A percentile compares a stretch with the other conserved stretches of the same genome.
phyloP scores from a whole-genome alignment of 2,888 invertebrate genomes.

The Ferrisia virgata region DNA sequence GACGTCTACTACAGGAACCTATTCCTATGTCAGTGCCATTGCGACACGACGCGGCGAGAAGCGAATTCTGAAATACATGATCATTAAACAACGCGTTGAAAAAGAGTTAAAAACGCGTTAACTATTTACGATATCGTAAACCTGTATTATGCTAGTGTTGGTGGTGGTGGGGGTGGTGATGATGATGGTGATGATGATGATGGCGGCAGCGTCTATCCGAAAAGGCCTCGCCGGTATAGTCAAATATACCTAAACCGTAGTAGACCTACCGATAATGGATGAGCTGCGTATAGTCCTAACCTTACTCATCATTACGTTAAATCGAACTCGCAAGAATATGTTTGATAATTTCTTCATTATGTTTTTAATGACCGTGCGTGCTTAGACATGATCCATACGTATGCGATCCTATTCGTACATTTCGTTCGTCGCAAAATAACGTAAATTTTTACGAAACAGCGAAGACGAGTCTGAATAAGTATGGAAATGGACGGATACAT shows the following conservation, averaged over 20 bases:
- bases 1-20: no score
- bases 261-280: neutral
- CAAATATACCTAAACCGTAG: no score
- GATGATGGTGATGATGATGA: no score
- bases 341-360: conserved; percentile 18
- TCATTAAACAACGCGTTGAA: neutral
- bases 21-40: no score
- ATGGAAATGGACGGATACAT: no score
- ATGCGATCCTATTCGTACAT: neutral
- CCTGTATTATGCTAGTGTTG: no score
- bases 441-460: no score
- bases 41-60: no score
- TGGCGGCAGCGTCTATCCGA: neutral
- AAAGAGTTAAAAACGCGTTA: neutral
- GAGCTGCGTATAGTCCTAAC: no score
- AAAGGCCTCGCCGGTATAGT: neutral
- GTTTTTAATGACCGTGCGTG: neutral
- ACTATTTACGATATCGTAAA: conserved; percentile 2
- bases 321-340: neutral
- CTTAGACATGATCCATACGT: no score
- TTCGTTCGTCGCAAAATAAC: neutral
- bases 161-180: no score
- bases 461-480: no score
- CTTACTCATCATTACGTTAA: neutral
- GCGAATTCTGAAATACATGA: neutral